Evolutionary conservation across 2,113 vertebrate genomes (phyloP), one percentile per base, ranked within the genome.

Genomic region (Megaceryle maxima): DNA sequence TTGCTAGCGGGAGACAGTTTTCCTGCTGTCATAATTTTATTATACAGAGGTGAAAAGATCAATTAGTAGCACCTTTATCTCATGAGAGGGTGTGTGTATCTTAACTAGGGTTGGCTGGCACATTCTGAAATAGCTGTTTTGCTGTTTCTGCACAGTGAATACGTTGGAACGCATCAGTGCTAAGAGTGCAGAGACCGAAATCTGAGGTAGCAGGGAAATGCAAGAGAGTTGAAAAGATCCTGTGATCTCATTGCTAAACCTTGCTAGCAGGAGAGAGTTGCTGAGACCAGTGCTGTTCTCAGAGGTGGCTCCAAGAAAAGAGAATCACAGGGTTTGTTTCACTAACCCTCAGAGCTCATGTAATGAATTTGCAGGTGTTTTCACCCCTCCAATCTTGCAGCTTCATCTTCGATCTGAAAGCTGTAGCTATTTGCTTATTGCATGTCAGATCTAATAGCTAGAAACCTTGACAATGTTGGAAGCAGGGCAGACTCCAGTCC

Each of bases 1-100:
- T 60, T 75, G 81, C 87, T 89, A 78, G 66, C 62, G 75, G 82
- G 48, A 93, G 78, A 78, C 84, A 89, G 51, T 91, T 94, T 94
- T 77, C 92, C 69, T 94, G 74, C 90, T 89, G 81, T 91, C 82
- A 85, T 68, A 91, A 79, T 78, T 94, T 93, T 82, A 72, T 91
- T 95, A 85, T 22, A 51, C 43, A 75, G 81, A 84, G 57, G 82
- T 89, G 56, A 87, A 92, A 91, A 91, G 87, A 84, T 82, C 74
- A 91, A 81, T 94, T 94, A 89, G 81, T 50, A 76, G 74, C 64
- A 86, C 21, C 76, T 88, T 85, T 89, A 93, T 95, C 86, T 93
- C 56, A 17, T 22, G 63, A 94, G 74, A 29, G 68, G 55, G 76
- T 13, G 24, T 77, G 46, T 50, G 73, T 77, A 69, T 37, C 53